These are phyloP conservation scores for Lepidocolaptes lacrymiger DNA, from an alignment of 2,797 vertebrate genomes.

Conservation along the genomic window DNA sequence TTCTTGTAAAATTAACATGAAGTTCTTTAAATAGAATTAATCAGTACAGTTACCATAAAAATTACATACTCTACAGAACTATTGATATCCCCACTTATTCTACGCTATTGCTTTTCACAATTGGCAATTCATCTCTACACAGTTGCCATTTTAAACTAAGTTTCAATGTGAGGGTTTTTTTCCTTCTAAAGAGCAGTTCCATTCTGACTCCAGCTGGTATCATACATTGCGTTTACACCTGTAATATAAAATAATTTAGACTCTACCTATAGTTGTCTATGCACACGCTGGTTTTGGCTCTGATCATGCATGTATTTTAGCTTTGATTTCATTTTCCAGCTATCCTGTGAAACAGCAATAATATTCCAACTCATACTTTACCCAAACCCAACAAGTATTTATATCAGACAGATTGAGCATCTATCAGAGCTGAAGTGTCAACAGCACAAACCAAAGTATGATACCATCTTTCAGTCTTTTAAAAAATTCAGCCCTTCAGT, in stretches of 20 bases:
- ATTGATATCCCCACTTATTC: not conserved
- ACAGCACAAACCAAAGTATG: not conserved
- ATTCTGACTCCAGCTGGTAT: not conserved
- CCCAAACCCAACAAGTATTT: not conserved
- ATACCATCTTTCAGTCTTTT: not conserved
- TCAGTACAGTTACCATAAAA: not conserved
- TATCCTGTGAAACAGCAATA: not conserved
- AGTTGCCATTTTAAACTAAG: constrained; percentile 5
- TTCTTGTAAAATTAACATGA: not conserved
- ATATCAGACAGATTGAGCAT: not conserved
- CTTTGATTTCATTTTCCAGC: not conserved
- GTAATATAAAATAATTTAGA: not conserved
- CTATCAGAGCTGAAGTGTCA: not conserved
- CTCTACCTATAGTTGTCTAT: not conserved
- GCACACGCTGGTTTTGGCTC: not conserved
- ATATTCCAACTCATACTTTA: not conserved
- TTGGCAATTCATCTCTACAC: not conserved
- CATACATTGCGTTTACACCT: not conserved
- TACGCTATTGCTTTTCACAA: not conserved
- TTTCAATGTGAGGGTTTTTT: not conserved
- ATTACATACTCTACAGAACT: not conserved
- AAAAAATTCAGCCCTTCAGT: not conserved
- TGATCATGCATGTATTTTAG: accelerated
- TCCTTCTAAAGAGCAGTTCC: not conserved
- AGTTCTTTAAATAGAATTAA: constrained; percentile 11